Conservation (phyloP, 2,797 vertebrate genomes). For the Tachyglossus aculeatus region DNA sequence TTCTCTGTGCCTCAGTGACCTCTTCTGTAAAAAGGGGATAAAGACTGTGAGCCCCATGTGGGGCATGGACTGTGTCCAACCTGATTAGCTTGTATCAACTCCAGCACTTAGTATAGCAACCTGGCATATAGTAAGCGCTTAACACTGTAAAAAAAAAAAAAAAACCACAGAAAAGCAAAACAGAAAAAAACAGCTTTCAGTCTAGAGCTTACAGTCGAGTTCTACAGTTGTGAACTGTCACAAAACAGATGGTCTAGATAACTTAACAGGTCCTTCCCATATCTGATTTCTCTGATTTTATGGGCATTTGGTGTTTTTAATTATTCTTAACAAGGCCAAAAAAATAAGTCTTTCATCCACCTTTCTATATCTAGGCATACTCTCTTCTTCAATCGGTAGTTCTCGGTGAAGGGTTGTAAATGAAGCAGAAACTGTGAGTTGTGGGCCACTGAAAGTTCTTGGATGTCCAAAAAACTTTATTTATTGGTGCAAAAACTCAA, state of each 20-base stretch:
- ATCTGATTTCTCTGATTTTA: conserved; percentile 11
- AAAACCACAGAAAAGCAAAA: too few relatives aligned
- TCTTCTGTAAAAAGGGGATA: too few relatives aligned
- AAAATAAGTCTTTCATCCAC: neutral
- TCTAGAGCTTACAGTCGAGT: too few relatives aligned
- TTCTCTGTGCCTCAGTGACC: too few relatives aligned
- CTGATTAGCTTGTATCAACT: too few relatives aligned
- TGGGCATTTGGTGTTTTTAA: conserved; percentile 3
- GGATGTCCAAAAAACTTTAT: conserved; percentile 45
- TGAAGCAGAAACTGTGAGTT: neutral
- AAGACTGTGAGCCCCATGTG: too few relatives aligned
- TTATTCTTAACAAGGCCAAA: neutral
- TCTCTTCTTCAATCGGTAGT: neutral
- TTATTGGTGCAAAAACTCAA: conserved; percentile 53
- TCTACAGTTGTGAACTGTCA: too few relatives aligned
- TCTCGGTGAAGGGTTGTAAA: conserved; percentile 13
- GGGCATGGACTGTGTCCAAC: too few relatives aligned
- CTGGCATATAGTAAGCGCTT: too few relatives aligned
- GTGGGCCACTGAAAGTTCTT: conserved; percentile 20
- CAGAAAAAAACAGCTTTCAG: too few relatives aligned
- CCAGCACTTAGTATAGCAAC: too few relatives aligned
- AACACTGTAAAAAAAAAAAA: too few relatives aligned
- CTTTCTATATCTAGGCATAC: neutral
- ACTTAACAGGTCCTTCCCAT: neutral
- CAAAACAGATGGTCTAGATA: neutral